A percentile compares a stretch with the other conserved stretches of the same genome.
These are phyloP conservation scores for Mythimna albipuncta DNA, from an alignment of 2,888 invertebrate species.

Conservation along the genomic window DNA sequence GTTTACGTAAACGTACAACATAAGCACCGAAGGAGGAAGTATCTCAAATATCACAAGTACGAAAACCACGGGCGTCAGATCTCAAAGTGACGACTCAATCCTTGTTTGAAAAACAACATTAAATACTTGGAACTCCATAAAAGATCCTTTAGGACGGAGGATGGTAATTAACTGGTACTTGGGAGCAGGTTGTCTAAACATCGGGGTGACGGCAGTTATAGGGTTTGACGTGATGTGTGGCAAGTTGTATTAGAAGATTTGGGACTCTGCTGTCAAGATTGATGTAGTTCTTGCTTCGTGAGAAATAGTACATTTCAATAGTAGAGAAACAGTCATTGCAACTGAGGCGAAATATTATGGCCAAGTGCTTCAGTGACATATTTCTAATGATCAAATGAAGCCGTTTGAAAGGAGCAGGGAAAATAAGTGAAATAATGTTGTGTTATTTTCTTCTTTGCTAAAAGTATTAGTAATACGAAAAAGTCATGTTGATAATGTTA, in stretches of 20 bases:
- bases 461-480: too few species aligned
- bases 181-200: conserved; percentile 66
- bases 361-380: too few species aligned
- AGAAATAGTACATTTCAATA: not conserved
- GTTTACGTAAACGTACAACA: conserved; percentile 40
- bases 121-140: conserved; percentile 67
- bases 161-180: conserved; percentile 62
- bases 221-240: conserved; percentile 41
- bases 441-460: too few species aligned
- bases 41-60: conserved; percentile 49
- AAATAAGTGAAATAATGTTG: too few species aligned
- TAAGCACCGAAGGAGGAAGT: conserved; percentile 45
- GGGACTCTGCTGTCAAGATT: not conserved
- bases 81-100: conserved; percentile 63
- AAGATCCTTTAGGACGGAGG: conserved; percentile 60
- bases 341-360: too few species aligned
- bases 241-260: conserved; percentile 8
- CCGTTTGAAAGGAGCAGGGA: too few species aligned
- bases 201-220: conserved; percentile 42
- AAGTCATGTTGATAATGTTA: too few species aligned
- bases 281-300: not conserved
- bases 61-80: conserved; percentile 51
- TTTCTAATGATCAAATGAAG: too few species aligned
- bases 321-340: too few species aligned
- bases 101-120: conserved; percentile 60